phyloP scores from a whole-genome alignment of 1,140 invertebrate species.

The Euura lappo region DNA sequence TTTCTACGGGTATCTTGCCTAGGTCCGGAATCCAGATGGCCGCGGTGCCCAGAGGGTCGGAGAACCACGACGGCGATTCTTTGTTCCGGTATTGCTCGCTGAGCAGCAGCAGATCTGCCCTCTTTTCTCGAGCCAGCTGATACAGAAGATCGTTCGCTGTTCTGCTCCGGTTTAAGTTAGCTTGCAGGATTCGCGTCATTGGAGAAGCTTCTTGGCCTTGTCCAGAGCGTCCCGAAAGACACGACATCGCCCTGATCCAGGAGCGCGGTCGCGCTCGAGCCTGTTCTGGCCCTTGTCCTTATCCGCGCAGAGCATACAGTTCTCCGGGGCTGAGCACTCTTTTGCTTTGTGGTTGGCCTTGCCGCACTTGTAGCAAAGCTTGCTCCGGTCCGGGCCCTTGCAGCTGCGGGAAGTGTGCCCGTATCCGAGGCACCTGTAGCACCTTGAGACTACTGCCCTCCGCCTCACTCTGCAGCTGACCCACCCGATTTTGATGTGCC shows the following conservation, averaged over 20 bases:
- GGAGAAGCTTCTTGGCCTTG: conserved; percentile 12
- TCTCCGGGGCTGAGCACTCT: conserved; percentile 8
- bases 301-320: conserved; percentile 17
- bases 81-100: neutral
- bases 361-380: conserved; percentile 10
- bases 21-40: conserved; percentile 16
- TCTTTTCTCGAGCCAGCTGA: neutral
- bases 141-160: neutral
- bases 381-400: neutral
- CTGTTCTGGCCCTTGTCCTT: neutral
- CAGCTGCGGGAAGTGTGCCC: conserved; percentile 9
- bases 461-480: too few relatives aligned
- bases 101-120: neutral
- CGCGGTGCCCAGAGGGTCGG: conserved; percentile 10
- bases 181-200: conserved; percentile 11
- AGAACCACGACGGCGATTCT: neutral
- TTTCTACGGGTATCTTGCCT: neutral
- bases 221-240: conserved; percentile 13
- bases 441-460: neutral
- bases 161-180: conserved; percentile 20
- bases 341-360: neutral
- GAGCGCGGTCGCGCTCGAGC: neutral
- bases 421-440: conserved; percentile 5
- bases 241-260: neutral
- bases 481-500: too few relatives aligned